phyloP scores from a whole-genome alignment of 2,113 vertebrate species.

The Varanus komodoensis region DNA sequence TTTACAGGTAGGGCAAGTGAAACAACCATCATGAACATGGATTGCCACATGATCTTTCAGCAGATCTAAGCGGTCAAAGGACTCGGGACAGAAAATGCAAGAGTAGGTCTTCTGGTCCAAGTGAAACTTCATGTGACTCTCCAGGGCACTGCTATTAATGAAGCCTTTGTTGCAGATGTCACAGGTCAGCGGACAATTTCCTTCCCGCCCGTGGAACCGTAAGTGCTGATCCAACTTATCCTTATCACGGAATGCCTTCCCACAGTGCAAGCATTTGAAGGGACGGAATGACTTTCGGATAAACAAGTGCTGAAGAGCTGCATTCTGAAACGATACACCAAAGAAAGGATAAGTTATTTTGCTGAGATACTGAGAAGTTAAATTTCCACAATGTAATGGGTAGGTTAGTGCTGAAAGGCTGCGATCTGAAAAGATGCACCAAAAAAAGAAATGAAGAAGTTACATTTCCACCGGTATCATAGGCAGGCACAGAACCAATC shows the following conservation, averaged over 20 bases:
- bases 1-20: conserved; percentile 95
- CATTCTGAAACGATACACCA: conserved; percentile 85
- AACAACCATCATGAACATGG: conserved; percentile 89
- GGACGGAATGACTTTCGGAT: conserved; percentile 96
- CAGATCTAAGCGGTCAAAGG: conserved; percentile 92
- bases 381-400: neutral
- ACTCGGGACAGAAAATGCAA: conserved; percentile 92
- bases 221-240: conserved; percentile 96
- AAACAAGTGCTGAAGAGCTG: conserved; percentile 96
- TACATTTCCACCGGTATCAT: neutral
- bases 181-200: conserved; percentile 89
- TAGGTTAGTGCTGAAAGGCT: conserved; percentile 82
- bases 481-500: neutral
- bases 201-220: conserved; percentile 91
- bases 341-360: neutral
- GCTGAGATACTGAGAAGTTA: neutral
- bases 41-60: conserved; percentile 93
- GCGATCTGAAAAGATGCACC: conserved; percentile 87
- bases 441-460: neutral
- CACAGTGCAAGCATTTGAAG: conserved; percentile 95
- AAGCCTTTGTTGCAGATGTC: conserved; percentile 96
- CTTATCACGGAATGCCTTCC: conserved; percentile 96
- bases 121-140: conserved; percentile 94
- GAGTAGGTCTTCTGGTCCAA: conserved; percentile 93
- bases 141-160: conserved; percentile 85